These are phyloP conservation scores for Lagothrix lagotricha DNA, from an alignment of 2,797 vertebrate genomes.

Conservation along the genomic window DNA sequence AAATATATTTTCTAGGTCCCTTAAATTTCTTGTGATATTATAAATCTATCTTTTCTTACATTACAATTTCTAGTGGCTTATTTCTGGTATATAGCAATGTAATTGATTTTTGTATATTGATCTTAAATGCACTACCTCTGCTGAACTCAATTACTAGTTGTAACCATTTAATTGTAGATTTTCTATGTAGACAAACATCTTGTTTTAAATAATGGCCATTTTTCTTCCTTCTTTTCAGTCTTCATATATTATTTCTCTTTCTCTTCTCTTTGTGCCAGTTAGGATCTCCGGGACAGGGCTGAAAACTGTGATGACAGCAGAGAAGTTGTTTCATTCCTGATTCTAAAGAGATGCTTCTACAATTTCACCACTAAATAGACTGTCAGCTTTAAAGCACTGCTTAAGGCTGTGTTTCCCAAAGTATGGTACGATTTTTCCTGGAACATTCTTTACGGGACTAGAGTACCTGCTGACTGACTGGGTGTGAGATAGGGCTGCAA, in stretches of 20 bases:
- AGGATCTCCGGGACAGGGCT: background rate
- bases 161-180: background rate
- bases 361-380: background rate
- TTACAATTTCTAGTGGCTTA: background rate
- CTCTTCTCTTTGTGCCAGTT: background rate
- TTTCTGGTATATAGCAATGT: constrained; percentile 32
- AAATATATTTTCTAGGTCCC: background rate
- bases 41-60: background rate
- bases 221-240: background rate
- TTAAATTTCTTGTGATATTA: background rate
- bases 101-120: constrained; percentile 27
- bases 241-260: background rate
- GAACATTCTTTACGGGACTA: background rate
- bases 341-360: constrained; percentile 50
- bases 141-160: background rate
- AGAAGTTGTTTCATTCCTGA: background rate
- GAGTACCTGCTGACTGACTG: background rate
- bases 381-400: background rate
- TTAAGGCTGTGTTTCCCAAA: background rate
- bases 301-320: background rate
- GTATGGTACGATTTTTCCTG: background rate
- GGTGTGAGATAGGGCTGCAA: background rate
- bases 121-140: background rate
- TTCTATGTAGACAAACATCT: background rate
- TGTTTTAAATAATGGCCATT: background rate